phyloP scores from a whole-genome alignment of 2,113 vertebrate species.

The Tympanuchus pallidicinctus region DNA sequence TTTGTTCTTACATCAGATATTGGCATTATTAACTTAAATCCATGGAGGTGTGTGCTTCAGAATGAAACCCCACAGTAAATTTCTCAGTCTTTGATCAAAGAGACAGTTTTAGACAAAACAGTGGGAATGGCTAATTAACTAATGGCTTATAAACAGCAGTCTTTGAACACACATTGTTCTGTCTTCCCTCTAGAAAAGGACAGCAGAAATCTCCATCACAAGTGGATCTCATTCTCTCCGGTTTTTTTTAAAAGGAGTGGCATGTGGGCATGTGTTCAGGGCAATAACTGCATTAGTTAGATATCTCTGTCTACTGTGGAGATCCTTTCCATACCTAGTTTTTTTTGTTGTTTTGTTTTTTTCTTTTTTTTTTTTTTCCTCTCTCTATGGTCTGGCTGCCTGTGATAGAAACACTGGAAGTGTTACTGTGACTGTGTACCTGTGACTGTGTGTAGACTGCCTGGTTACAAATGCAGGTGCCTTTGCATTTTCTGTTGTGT shows the following conservation, averaged over 20 bases:
- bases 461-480: not conserved
- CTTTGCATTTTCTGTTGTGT: not conserved
- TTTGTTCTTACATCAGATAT: not conserved
- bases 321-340: not conserved
- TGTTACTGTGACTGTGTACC: not conserved
- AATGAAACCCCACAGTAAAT: not conserved
- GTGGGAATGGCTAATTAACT: not conserved
- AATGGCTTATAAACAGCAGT: not conserved
- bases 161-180: not conserved
- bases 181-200: not conserved
- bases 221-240: not conserved
- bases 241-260: not conserved
- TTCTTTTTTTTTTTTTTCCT: not conserved
- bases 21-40: not conserved
- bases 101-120: not conserved
- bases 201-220: not conserved
- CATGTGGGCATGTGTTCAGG: not conserved
- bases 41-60: not conserved
- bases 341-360: not conserved
- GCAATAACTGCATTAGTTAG: not conserved
- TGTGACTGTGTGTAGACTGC: not conserved
- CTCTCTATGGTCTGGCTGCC: not conserved
- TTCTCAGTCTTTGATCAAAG: not conserved
- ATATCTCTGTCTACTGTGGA: not conserved
- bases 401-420: not conserved